phyloP scores from a whole-genome alignment of 2,888 invertebrate species.

The Epistrophella euchroma region DNA sequence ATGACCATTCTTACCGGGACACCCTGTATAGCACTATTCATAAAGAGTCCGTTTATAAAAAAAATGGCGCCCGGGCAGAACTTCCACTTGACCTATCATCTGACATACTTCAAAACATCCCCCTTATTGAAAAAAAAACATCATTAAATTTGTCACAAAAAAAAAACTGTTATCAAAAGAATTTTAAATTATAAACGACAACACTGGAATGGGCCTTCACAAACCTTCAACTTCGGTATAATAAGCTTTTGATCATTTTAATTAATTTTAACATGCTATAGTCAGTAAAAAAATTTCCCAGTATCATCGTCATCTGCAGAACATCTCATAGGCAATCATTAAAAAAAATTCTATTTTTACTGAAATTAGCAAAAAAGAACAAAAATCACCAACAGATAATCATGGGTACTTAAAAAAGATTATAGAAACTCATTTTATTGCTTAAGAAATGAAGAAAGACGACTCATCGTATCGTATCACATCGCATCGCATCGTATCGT shows the following conservation, averaged over 20 bases:
- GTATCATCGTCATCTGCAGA: neutral
- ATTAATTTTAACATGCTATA: conserved; percentile 11
- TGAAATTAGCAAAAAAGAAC: conserved; percentile 10
- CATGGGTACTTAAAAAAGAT: conserved; percentile 39
- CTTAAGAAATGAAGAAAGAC: conserved; percentile 17
- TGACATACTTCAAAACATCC: no score
- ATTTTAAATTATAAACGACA: neutral
- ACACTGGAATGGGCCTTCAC: neutral
- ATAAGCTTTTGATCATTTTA: conserved; percentile 5
- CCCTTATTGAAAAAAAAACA: neutral
- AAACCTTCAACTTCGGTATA: conserved; percentile 1
- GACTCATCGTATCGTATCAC: neutral
- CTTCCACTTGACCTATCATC: neutral
- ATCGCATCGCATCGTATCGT: neutral
- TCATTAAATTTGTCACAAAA: neutral
- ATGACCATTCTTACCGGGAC: no score
- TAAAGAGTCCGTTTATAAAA: no score
- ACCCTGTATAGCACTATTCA: no score
- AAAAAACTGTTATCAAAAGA: neutral
- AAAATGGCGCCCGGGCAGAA: neutral
- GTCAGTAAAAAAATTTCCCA: neutral
- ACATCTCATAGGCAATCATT: conserved; percentile 19
- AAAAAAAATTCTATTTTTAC: conserved; percentile 14
- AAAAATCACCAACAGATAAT: conserved; percentile 34
- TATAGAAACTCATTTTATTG: conserved; percentile 44